Evolutionary conservation across 1,140 invertebrate genomes (phyloP).

Genomic region (Tetraneura akinire): DNA sequence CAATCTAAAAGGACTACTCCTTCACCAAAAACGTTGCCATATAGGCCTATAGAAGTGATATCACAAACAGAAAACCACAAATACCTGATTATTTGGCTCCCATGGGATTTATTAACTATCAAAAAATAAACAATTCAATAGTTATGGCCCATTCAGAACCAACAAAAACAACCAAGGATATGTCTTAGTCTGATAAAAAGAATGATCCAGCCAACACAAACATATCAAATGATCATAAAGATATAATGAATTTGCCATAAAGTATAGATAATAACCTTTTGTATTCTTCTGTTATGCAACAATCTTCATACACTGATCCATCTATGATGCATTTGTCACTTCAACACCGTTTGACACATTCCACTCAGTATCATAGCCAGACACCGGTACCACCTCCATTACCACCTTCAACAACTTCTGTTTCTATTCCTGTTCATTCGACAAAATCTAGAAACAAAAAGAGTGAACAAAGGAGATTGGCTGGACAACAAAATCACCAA

Average conservation of each 20-base stretch:
- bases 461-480: slow-evolving; percentile 34
- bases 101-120: slow-evolving; percentile 40
- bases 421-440: too few species aligned
- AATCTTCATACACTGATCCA: slow-evolving; percentile 33
- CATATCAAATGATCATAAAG: slow-evolving; percentile 23
- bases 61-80: slow-evolving; percentile 21
- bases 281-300: slow-evolving; percentile 43
- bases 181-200: slow-evolving; percentile 21
- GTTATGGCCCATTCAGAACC: slow-evolving; percentile 4
- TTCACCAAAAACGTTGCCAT: slow-evolving; percentile 38
- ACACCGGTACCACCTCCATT: neutral
- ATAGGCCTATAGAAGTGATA: neutral
- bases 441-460: slow-evolving; percentile 42
- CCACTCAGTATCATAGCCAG: slow-evolving; percentile 19
- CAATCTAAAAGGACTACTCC: slow-evolving; percentile 46
- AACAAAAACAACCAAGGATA: neutral
- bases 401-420: neutral
- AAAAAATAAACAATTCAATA: slow-evolving; percentile 42
- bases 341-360: slow-evolving; percentile 38
- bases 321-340: slow-evolving; percentile 42
- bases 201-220: slow-evolving; percentile 13
- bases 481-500: slow-evolving; percentile 33
- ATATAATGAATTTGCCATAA: slow-evolving; percentile 22
- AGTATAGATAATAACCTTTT: slow-evolving; percentile 28
- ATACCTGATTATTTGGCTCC: slow-evolving; percentile 31